These are phyloP conservation scores for Beaufortia kweichowensis DNA, from an alignment of 2,113 vertebrate species.

Conservation along the genomic window DNA sequence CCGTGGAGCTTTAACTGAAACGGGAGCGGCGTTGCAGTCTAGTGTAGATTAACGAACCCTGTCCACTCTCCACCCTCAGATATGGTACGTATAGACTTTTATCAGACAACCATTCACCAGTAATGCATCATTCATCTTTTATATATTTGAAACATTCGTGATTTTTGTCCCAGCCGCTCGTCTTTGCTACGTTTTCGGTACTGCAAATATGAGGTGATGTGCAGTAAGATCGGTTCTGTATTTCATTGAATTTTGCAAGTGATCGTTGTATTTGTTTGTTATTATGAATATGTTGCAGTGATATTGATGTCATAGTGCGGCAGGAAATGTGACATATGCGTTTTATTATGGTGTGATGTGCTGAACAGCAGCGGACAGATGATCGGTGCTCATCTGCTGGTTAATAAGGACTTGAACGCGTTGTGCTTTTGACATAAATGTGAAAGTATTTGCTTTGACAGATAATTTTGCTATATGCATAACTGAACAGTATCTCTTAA, in stretches of 20 bases:
- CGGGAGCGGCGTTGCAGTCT: conserved; percentile 36
- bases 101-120: not conserved
- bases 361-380: not conserved
- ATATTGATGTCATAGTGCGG: conserved; percentile 16
- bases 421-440: not conserved
- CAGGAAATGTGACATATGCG: conserved; percentile 16
- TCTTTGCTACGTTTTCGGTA: not conserved
- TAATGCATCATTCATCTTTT: not conserved
- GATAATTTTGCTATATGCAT: not conserved
- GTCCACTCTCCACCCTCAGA: conserved; percentile 40
- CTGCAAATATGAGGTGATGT: not conserved
- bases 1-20: conserved; percentile 10
- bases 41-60: conserved; percentile 43
- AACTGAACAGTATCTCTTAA: not conserved
- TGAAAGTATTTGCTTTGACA: not conserved
- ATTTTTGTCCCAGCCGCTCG: not conserved
- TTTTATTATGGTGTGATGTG: conserved; percentile 34
- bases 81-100: conserved; percentile 52
- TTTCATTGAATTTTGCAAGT: not conserved
- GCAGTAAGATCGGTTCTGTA: not conserved
- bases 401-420: not conserved
- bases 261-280: not conserved
- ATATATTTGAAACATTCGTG: not conserved
- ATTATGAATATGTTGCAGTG: conserved; percentile 20
- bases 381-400: not conserved